Evolutionary conservation across 2,113 vertebrate genomes (phyloP).

Genomic region (Rhynchopsitta pachyrhyncha): DNA sequence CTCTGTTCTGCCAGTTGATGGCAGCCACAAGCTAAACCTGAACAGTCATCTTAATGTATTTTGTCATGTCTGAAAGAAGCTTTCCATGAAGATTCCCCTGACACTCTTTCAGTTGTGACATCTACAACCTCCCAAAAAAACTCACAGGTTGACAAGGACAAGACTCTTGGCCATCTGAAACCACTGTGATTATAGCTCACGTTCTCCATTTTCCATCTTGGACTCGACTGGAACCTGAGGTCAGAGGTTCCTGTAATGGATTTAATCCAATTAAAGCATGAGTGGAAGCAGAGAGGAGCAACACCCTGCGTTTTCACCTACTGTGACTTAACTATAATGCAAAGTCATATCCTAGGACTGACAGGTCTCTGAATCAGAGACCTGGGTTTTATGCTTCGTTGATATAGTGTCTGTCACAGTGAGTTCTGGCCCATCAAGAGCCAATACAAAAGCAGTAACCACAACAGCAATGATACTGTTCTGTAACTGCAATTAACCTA

Average conservation of each 20-base stretch:
- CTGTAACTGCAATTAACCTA: background rate
- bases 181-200: background rate
- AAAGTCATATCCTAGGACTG: background rate
- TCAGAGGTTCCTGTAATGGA: background rate
- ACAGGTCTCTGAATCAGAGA: background rate
- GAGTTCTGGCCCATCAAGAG: background rate
- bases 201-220: background rate
- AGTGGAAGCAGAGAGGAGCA: background rate
- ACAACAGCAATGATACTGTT: background rate
- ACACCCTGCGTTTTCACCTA: background rate
- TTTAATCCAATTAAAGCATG: background rate
- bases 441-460: background rate
- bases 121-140: background rate
- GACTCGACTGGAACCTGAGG: background rate
- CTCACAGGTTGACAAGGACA: accelerated
- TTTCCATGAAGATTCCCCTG: background rate
- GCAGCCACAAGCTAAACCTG: background rate
- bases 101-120: background rate
- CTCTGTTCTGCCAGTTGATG: background rate
- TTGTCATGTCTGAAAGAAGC: background rate
- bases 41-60: background rate
- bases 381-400: accelerated
- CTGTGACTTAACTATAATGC: background rate
- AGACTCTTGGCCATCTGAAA: background rate
- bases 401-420: background rate